Conservation (phyloP, 2,113 vertebrate species). For the Dissostichus mawsoni region DNA sequence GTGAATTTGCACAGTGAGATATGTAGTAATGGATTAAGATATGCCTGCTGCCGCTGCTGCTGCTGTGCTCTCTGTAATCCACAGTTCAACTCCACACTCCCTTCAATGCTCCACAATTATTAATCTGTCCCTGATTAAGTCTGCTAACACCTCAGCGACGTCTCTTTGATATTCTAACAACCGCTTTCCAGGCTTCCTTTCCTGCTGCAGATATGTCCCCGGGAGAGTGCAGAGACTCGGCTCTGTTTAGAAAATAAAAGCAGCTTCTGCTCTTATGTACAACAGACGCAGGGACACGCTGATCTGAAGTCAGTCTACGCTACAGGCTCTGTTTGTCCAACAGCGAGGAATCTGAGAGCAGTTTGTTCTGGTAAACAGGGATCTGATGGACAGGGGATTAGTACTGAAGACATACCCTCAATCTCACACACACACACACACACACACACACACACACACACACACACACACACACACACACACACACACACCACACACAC, state of each 20-base stretch:
- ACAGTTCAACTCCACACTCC: conserved; percentile 23
- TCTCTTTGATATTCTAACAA: conserved; percentile 16
- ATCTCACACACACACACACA: conserved; percentile 16
- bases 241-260: conserved; percentile 46
- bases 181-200: conserved; percentile 15
- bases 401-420: too few species aligned
- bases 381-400: conserved; percentile 48
- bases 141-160: conserved; percentile 9
- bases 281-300: conserved; percentile 29
- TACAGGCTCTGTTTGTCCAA: conserved; percentile 45
- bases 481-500: conserved; percentile 50
- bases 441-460: conserved; percentile 23
- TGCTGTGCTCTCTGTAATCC: conserved; percentile 42
- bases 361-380: conserved; percentile 41
- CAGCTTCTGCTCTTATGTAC: conserved; percentile 29
- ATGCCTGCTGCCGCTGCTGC: conserved; percentile 38
- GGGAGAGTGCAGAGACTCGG: conserved; percentile 5
- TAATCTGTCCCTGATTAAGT: conserved; percentile 39
- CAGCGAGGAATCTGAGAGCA: conserved; percentile 38
- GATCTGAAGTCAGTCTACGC: conserved; percentile 54
- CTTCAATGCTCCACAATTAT: conserved; percentile 12
- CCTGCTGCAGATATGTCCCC: conserved; percentile 39
- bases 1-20: conserved; percentile 51
- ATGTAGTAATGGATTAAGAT: conserved; percentile 56
- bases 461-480: neutral